These are phyloP conservation scores for Morelia viridis DNA, from an alignment of 2,797 vertebrate species.

Conservation along the genomic window DNA sequence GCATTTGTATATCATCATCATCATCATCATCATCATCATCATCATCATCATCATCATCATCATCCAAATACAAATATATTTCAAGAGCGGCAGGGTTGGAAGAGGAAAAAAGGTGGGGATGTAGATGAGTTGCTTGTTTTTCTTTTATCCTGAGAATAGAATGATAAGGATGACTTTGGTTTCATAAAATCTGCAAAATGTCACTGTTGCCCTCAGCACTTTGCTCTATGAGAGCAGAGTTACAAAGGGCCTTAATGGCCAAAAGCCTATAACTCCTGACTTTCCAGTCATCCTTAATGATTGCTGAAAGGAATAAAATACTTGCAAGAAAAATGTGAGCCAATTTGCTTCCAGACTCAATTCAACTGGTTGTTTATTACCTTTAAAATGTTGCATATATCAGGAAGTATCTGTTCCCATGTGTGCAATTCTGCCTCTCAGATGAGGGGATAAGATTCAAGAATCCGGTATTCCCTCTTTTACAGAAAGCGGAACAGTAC, in stretches of 20 bases:
- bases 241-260: constrained; percentile 28
- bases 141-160: background rate
- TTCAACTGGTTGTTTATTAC: constrained; percentile 23
- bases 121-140: background rate
- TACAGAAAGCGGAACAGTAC: background rate
- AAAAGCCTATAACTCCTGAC: constrained; percentile 25
- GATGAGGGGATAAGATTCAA: background rate
- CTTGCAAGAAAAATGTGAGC: constrained; percentile 13
- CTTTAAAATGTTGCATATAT: background rate
- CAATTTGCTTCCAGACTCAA: constrained; percentile 28
- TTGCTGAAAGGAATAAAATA: constrained; percentile 48
- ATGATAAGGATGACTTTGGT: background rate
- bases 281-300: constrained; percentile 49
- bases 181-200: constrained; percentile 20
- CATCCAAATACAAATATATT: background rate
- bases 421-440: background rate
- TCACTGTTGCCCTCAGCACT: constrained; percentile 27
- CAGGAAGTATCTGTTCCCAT: background rate
- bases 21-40: too few relatives aligned
- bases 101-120: background rate
- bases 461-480: background rate
- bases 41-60: background rate
- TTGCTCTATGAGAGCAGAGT: constrained; percentile 36
- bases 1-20: too few relatives aligned
- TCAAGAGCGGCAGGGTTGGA: background rate